Percentiles rank a stretch among this genome's conserved stretches.
phyloP scores from a whole-genome alignment of 2,888 invertebrate species.

The Drosophila atripex region DNA sequence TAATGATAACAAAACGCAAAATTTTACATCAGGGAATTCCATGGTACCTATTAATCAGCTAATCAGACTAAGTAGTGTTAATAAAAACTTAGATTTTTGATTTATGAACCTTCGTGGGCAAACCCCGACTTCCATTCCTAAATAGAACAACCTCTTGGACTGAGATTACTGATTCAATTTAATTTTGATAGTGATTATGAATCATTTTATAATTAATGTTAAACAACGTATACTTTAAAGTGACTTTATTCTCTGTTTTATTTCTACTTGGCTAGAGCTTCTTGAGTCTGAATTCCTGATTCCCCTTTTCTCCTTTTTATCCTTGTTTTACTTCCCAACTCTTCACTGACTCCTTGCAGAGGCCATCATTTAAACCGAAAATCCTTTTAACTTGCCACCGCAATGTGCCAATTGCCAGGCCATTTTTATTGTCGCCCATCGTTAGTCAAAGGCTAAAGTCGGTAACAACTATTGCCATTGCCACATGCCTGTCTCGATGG shows the following conservation, averaged over 20 bases:
- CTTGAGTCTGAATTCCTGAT: background rate
- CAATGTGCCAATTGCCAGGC: slow-evolving; percentile 76
- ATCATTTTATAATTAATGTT: too few species aligned
- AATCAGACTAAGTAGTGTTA: too few species aligned
- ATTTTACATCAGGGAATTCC: too few species aligned
- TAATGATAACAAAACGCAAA: too few species aligned
- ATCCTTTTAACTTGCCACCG: slow-evolving; percentile 70
- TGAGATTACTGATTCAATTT: too few species aligned
- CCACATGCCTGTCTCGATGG: slow-evolving; percentile 25
- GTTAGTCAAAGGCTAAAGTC: slow-evolving; percentile 63
- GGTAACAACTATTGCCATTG: slow-evolving; percentile 63
- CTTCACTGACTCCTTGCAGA: background rate
- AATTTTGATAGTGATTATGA: too few species aligned
- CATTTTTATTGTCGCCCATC: slow-evolving; percentile 74
- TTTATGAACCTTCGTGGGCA: too few species aligned
- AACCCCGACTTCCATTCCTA: too few species aligned
- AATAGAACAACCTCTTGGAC: too few species aligned
- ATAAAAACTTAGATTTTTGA: too few species aligned
- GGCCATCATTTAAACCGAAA: slow-evolving; percentile 65
- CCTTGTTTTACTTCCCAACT: background rate
- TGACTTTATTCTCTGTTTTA: background rate
- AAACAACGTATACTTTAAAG: background rate
- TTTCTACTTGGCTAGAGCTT: background rate
- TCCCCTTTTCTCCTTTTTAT: background rate
- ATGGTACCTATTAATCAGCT: too few species aligned